Conservation (phyloP, 2,113 vertebrate genomes). For the Notarius quadriscutis region DNA sequence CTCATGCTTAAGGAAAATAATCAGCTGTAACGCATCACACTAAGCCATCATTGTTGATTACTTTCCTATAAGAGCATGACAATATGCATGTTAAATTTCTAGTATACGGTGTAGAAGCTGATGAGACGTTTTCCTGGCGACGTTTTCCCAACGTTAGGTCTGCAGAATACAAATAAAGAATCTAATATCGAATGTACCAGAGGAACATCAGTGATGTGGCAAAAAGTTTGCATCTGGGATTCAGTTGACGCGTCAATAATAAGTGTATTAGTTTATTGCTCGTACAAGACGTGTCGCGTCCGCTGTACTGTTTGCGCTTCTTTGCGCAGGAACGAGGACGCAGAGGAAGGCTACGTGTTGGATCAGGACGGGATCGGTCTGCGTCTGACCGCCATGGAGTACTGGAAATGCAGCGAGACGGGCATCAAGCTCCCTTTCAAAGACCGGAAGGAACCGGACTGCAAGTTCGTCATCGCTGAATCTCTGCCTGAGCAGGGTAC, state of each 20-base stretch:
- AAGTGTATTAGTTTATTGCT: neutral
- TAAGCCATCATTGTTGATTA: no score
- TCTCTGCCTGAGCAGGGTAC: conserved; percentile 74
- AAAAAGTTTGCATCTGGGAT: no score
- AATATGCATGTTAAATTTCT: no score
- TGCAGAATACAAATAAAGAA: neutral
- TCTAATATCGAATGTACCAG: neutral
- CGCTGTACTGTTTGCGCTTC: neutral
- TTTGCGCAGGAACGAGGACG: conserved; percentile 69
- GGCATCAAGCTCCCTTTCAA: conserved; percentile 61
- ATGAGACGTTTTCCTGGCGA: neutral
- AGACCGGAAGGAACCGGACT: conserved; percentile 66
- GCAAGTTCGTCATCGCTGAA: conserved; percentile 87
- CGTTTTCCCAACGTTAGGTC: neutral
- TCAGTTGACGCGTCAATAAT: no score
- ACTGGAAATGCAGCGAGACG: conserved; percentile 70
- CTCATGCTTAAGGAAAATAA: neutral
- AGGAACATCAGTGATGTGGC: no score
- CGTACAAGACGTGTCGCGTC: no score
- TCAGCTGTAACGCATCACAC: neutral
- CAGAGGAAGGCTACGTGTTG: conserved; percentile 74
- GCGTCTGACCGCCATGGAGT: conserved; percentile 81
- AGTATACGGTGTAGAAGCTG: neutral
- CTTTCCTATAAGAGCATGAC: no score
- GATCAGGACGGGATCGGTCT: conserved; percentile 77